Conservation (phyloP, 2,797 vertebrate species). For the Megaceryle alcyon region DNA sequence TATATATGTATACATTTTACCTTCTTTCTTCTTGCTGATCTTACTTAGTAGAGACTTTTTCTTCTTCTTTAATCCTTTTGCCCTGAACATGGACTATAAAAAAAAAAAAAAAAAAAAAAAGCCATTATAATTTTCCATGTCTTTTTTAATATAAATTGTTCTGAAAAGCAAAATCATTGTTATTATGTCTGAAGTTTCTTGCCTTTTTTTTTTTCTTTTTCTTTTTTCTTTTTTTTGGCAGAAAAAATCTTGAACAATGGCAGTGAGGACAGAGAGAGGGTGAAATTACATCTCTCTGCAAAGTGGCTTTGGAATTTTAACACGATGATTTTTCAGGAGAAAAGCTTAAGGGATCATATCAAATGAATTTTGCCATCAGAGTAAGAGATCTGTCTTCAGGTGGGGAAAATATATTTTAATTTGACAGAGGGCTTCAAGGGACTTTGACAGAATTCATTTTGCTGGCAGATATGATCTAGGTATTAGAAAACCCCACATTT, state of each 20-base stretch:
- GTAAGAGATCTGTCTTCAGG: constrained; percentile 45
- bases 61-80: constrained; percentile 4
- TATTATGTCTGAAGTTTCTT: neutral
- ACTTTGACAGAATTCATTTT: constrained; percentile 69
- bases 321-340: constrained; percentile 17
- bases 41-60: neutral
- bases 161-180: constrained; percentile 2
- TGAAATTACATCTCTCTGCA: constrained; percentile 11
- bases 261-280: neutral
- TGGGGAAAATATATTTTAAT: constrained; percentile 40
- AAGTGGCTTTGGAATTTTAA: constrained; percentile 47
- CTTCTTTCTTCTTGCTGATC: neutral
- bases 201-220: neutral
- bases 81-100: neutral
- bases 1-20: neutral
- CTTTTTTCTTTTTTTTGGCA: neutral
- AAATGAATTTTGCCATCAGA: constrained; percentile 67
- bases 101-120: neutral
- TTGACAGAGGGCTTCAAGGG: constrained; percentile 63
- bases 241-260: neutral
- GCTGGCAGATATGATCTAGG: constrained; percentile 44
- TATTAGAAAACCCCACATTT: constrained; percentile 31
- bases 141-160: neutral
- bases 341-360: constrained; percentile 65
- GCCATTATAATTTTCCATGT: neutral